phyloP scores from a whole-genome alignment of 2,797 vertebrate species.

The Cichlasoma orientale region DNA sequence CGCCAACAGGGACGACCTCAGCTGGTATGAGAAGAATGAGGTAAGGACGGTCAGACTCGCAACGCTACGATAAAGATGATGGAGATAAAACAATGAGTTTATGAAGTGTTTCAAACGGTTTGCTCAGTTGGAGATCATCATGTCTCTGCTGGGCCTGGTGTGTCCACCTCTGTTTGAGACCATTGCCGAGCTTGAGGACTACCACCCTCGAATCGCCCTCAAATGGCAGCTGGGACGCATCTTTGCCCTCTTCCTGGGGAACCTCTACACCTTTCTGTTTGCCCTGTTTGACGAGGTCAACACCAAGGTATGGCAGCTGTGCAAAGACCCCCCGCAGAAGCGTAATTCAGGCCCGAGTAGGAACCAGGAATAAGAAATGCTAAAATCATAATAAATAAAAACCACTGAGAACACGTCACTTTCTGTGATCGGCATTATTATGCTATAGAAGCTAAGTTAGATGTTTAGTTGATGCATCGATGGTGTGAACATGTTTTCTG shows the following conservation, averaged over 20 bases:
- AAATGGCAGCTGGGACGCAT: slow-evolving; percentile 99
- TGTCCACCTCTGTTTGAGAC: slow-evolving; percentile 97
- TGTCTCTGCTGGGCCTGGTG: slow-evolving; percentile 97
- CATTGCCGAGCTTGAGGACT: slow-evolving; percentile 94
- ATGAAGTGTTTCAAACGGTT: neutral
- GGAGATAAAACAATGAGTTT: rapidly evolving
- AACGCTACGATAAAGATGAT: neutral
- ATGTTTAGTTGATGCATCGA: no score
- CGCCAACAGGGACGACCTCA: slow-evolving; percentile 85
- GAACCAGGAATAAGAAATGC: no score
- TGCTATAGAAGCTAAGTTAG: no score
- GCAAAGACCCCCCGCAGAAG: no score
- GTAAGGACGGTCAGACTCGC: slow-evolving; percentile 67
- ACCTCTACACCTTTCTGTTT: slow-evolving; percentile 95
- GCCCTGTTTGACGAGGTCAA: slow-evolving; percentile 98
- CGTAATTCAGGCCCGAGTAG: no score
- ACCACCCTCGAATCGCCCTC: slow-evolving; percentile 95
- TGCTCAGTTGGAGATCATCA: slow-evolving; percentile 93
- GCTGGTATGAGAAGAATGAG: slow-evolving; percentile 99
- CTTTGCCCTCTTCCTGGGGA: slow-evolving; percentile 96
- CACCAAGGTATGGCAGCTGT: slow-evolving; percentile 82
- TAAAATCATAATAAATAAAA: no score
- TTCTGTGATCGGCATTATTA: no score
- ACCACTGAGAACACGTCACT: no score
- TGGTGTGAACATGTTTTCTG: no score